Conservation (phyloP, 2,113 vertebrate genomes). For the Merops nubicus region DNA sequence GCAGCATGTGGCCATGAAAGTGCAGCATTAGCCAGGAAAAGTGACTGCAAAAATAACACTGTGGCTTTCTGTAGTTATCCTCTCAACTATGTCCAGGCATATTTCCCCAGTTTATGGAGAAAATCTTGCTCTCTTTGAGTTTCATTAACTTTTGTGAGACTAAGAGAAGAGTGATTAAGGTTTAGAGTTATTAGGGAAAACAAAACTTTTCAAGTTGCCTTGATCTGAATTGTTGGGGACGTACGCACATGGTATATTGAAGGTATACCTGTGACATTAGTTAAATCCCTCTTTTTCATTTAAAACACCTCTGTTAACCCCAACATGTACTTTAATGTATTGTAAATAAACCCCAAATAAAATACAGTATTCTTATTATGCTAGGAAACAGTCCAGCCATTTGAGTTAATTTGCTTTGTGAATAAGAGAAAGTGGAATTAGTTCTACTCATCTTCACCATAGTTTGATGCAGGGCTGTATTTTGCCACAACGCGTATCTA, state of each 20-base stretch:
- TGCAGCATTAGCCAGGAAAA: slow-evolving; percentile 37
- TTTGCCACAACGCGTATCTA: background rate
- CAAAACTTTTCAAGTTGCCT: background rate
- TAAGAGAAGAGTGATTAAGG: background rate
- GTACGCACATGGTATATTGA: background rate
- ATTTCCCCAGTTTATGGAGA: slow-evolving; percentile 12
- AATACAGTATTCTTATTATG: background rate
- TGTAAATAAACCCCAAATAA: background rate
- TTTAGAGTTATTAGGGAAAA: background rate
- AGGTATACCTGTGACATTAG: background rate
- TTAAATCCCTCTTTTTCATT: background rate
- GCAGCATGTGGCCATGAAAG: background rate
- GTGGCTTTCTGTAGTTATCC: slow-evolving; percentile 19
- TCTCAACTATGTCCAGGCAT: background rate
- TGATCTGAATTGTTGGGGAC: background rate
- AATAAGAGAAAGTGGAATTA: background rate
- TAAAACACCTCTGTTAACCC: background rate
- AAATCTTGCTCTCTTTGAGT: background rate
- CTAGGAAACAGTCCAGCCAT: background rate
- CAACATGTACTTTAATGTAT: background rate
- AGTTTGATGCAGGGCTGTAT: background rate
- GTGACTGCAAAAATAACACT: slow-evolving; percentile 2
- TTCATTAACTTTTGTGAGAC: background rate
- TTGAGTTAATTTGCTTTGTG: background rate
- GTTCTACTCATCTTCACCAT: background rate